Evolutionary conservation across 2,888 invertebrate species (phyloP).

Genomic region (Agrilus biguttatus): DNA sequence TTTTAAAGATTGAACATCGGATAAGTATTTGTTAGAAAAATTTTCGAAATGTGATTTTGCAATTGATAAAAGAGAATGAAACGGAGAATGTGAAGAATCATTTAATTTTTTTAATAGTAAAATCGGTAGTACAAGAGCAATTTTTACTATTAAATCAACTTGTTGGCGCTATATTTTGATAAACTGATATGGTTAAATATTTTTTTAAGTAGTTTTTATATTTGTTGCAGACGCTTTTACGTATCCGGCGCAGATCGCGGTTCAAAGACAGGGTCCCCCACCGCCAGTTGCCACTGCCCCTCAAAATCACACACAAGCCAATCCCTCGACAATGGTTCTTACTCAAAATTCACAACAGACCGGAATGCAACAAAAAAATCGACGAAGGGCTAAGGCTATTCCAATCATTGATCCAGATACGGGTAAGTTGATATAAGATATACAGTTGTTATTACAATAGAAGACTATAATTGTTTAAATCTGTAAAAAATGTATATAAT

Average conservation of each 20-base stretch:
- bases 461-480: no score
- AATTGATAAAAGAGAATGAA: no score
- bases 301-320: slow-evolving; percentile 16
- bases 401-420: slow-evolving; percentile 28
- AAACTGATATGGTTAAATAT: no score
- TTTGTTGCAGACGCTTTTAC: slow-evolving; percentile 2
- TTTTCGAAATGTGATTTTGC: no score
- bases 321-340: slow-evolving; percentile 10
- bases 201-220: background rate
- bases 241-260: slow-evolving; percentile 9
- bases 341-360: slow-evolving; percentile 11
- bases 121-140: no score
- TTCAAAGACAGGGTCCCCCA: slow-evolving; percentile 5
- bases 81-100: no score
- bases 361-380: slow-evolving; percentile 9
- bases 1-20: no score
- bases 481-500: background rate
- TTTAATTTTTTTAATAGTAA: no score
- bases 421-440: slow-evolving; percentile 12
- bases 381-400: slow-evolving; percentile 23
- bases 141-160: no score
- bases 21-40: no score
- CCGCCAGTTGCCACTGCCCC: slow-evolving; percentile 12
- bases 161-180: no score
- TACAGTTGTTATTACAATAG: no score